A percentile compares a stretch with the other conserved stretches of the same genome.
phyloP scores from a whole-genome alignment of 1,140 invertebrate genomes.

The Ceratina australensis region DNA sequence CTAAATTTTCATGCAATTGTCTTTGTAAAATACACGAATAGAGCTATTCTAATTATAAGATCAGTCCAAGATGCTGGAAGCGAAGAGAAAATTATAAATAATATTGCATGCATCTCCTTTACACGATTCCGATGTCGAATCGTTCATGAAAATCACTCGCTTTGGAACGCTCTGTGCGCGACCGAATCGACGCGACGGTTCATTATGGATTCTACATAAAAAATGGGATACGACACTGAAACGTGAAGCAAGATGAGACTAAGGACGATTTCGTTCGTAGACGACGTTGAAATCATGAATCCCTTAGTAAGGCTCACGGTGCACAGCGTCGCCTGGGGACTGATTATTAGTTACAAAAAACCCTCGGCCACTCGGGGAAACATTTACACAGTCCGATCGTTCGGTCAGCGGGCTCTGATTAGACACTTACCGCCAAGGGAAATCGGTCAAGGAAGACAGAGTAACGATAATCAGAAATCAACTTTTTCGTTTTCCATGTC shows the following conservation, averaged over 20 bases:
- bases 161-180: slow-evolving; percentile 42
- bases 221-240: slow-evolving; percentile 1
- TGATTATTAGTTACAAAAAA: slow-evolving; percentile 52
- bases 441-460: slow-evolving; percentile 33
- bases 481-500: not conserved
- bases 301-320: not conserved
- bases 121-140: not conserved
- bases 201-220: not conserved
- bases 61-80: slow-evolving; percentile 30
- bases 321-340: slow-evolving; percentile 23
- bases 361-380: slow-evolving; percentile 52
- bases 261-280: not conserved
- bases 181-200: slow-evolving; percentile 6
- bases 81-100: not conserved
- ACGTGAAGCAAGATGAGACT: slow-evolving; percentile 7
- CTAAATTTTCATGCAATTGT: slow-evolving; percentile 12
- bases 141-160: not conserved
- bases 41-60: slow-evolving; percentile 1
- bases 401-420: slow-evolving; percentile 41
- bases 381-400: slow-evolving; percentile 54
- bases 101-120: not conserved
- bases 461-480: slow-evolving; percentile 2
- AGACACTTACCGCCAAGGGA: slow-evolving; percentile 50
- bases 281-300: not conserved
- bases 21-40: not conserved